phyloP scores from a whole-genome alignment of 2,113 vertebrate species.

The Zingel zingel region DNA sequence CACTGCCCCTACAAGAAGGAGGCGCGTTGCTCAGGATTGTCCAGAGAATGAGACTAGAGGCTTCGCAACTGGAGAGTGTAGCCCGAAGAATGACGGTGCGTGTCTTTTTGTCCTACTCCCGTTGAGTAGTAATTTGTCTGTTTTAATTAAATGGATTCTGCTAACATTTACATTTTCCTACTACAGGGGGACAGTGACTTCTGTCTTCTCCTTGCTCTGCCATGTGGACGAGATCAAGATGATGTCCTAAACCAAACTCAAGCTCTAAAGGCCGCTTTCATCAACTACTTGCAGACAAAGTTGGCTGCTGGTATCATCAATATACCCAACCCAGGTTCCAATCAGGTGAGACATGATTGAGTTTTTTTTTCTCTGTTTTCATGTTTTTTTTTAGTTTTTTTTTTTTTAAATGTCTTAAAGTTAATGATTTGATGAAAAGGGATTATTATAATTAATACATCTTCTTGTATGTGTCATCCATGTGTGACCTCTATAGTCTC shows the following conservation, averaged over 20 bases:
- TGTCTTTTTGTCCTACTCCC: neutral
- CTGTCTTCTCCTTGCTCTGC: conserved; percentile 95
- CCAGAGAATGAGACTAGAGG: conserved; percentile 97
- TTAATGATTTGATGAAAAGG: neutral
- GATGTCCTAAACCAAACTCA: conserved; percentile 97
- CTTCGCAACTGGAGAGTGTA: conserved; percentile 94
- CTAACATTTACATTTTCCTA: neutral
- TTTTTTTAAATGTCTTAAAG: neutral
- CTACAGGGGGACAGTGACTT: conserved; percentile 95
- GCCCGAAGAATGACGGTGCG: conserved; percentile 96
- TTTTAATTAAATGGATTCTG: neutral
- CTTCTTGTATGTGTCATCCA: neutral
- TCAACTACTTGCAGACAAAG: conserved; percentile 97
- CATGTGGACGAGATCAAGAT: conserved; percentile 97
- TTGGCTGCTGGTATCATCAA: conserved; percentile 98
- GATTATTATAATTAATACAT: neutral
- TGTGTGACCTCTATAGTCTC: neutral
- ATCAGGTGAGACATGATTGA: conserved; percentile 87
- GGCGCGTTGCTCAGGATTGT: conserved; percentile 93
- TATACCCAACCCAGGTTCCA: conserved; percentile 97
- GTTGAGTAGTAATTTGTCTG: neutral
- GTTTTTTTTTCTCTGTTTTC: neutral
- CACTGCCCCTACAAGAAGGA: conserved; percentile 92
- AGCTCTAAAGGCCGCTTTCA: conserved; percentile 95
- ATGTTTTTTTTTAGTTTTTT: neutral